A percentile compares a stretch with the other conserved stretches of the same genome.
Conservation (phyloP, 2,888 invertebrate genomes). For the Pachycephus smyrnensis region DNA sequence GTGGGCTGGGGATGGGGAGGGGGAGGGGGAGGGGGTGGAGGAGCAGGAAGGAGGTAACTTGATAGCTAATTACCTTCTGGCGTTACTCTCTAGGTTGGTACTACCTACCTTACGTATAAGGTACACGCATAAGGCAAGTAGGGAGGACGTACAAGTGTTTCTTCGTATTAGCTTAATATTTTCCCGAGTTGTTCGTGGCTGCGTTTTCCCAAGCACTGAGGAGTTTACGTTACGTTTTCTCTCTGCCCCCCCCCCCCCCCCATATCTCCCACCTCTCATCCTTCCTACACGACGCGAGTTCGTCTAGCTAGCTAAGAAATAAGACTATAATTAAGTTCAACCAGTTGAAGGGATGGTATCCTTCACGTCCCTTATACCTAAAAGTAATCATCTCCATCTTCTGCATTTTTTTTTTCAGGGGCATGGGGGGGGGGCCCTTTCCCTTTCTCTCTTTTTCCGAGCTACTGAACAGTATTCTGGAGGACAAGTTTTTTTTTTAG, state of each 20-base stretch:
- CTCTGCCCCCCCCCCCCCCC: background rate
- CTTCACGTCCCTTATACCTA: background rate
- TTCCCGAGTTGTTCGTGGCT: slow-evolving; percentile 23
- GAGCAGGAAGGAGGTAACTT: slow-evolving; percentile 40
- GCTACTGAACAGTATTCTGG: background rate
- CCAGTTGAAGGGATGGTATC: background rate
- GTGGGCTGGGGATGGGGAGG: slow-evolving; percentile 30
- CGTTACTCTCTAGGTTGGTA: slow-evolving; percentile 30
- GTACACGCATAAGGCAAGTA: slow-evolving; percentile 17
- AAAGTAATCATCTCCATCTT: background rate
- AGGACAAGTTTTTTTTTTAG: slow-evolving; percentile 27
- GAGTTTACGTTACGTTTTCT: background rate
- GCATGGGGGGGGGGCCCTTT: too few species aligned
- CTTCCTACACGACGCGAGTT: background rate
- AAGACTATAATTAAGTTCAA: background rate
- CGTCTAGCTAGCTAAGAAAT: background rate
- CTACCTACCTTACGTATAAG: background rate
- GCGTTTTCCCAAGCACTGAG: background rate
- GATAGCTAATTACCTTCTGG: slow-evolving; percentile 55
- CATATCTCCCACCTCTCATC: too few species aligned
- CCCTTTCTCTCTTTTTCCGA: background rate
- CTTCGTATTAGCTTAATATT: slow-evolving; percentile 40
- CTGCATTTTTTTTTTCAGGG: background rate
- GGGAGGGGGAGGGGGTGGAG: slow-evolving; percentile 21
- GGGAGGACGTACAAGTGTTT: slow-evolving; percentile 46